Conservation (phyloP, 2,797 vertebrate species). For the Sphenopsis melanotis region DNA sequence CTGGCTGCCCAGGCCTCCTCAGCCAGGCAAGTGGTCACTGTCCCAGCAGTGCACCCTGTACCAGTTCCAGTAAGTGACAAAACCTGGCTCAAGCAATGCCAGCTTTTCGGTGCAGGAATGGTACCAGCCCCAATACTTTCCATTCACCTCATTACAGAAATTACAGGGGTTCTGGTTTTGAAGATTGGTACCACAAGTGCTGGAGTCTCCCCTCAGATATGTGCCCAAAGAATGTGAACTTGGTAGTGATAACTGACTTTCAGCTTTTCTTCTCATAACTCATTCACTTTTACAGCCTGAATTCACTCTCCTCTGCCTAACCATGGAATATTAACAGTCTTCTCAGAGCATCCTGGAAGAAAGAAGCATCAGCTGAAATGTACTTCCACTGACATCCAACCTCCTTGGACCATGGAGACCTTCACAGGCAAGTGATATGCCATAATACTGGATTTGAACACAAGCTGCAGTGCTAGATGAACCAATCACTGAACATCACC, state of each 20-base stretch:
- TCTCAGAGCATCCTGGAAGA: neutral
- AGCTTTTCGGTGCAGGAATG: neutral
- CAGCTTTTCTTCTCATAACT: neutral
- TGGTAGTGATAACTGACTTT: neutral
- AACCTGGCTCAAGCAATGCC: neutral
- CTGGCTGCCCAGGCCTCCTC: neutral
- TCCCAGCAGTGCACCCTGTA: neutral
- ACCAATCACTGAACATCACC: neutral
- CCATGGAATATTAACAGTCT: neutral
- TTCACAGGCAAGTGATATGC: neutral
- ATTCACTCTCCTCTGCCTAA: neutral
- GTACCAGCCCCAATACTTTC: neutral
- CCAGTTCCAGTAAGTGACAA: neutral
- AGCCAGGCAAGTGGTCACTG: neutral
- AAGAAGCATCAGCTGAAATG: neutral
- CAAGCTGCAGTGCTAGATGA: neutral
- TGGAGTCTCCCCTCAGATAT: neutral
- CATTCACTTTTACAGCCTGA: neutral
- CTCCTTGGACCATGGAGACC: neutral
- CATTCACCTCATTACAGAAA: neutral
- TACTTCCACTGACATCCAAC: neutral
- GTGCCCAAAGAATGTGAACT: neutral
- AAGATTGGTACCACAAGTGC: neutral
- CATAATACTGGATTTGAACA: neutral
- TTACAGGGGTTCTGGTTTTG: rapidly evolving